Conservation (phyloP, 1,140 invertebrate species). For the Micrasema minimum region DNA sequence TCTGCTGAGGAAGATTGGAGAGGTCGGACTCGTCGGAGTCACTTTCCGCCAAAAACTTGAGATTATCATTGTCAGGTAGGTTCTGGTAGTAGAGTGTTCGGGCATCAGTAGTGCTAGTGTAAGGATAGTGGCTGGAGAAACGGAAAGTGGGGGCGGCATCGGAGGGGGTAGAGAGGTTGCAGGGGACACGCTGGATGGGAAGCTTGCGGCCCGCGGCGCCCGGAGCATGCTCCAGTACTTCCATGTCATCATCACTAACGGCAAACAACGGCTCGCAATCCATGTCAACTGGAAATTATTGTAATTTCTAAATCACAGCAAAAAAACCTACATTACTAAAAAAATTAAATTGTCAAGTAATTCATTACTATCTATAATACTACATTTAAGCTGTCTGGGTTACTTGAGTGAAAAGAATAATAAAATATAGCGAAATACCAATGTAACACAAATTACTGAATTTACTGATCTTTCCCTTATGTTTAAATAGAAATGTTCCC, state of each 20-base stretch:
- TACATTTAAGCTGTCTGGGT: no score
- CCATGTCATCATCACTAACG: constrained; percentile 65
- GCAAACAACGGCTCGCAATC: constrained; percentile 66
- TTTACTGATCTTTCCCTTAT: no score
- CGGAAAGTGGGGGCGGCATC: constrained; percentile 33
- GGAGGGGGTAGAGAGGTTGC: constrained; percentile 39
- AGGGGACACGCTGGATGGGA: constrained; percentile 41
- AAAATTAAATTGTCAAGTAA: no score
- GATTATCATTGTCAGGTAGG: constrained; percentile 1
- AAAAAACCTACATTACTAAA: no score
- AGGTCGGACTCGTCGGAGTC: background rate
- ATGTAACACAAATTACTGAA: no score
- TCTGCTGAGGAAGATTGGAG: no score
- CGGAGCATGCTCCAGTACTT: constrained; percentile 50
- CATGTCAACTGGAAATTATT: constrained; percentile 63
- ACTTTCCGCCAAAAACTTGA: constrained; percentile 35
- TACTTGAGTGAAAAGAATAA: no score
- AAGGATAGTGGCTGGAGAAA: constrained; percentile 36
- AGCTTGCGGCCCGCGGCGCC: constrained; percentile 14
- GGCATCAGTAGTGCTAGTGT: constrained; percentile 2
- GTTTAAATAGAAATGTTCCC: no score
- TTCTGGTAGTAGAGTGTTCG: constrained; percentile 25
- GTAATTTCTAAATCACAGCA: no score
- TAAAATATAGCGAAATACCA: no score
- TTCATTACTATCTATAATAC: no score